These are phyloP conservation scores for Brienomyrus brachyistius DNA, from an alignment of 2,113 vertebrate genomes.

Conservation along the genomic window DNA sequence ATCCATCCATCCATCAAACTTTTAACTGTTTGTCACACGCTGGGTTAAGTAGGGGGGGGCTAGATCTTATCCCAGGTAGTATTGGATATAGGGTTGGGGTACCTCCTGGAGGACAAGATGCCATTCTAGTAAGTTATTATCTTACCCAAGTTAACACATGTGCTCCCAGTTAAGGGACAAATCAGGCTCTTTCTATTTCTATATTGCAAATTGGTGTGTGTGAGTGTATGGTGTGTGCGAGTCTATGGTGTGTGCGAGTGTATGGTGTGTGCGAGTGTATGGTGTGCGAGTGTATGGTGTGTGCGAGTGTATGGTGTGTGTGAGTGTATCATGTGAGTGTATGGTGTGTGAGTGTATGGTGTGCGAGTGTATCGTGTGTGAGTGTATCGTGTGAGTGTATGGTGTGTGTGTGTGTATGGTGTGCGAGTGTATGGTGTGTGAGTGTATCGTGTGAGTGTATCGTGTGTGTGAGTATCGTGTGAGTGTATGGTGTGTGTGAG, in stretches of 20 bases:
- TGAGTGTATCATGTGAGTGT: too few species aligned
- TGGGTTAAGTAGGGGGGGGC: neutral
- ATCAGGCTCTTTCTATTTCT: neutral
- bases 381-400: neutral
- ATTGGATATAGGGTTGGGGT: neutral
- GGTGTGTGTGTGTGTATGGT: neutral
- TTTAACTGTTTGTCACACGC: neutral
- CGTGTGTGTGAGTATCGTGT: too few species aligned
- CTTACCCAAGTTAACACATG: neutral
- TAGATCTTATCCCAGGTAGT: neutral
- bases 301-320: too few species aligned
- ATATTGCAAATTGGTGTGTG: too few species aligned
- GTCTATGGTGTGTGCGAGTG: too few species aligned
- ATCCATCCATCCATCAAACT: neutral
- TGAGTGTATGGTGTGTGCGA: too few species aligned
- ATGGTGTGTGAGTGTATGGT: too few species aligned
- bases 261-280: too few species aligned
- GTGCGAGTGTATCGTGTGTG: too few species aligned
- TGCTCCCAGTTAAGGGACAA: neutral
- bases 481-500: neutral
- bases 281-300: neutral
- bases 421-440: too few species aligned
- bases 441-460: too few species aligned
- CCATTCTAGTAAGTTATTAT: neutral
- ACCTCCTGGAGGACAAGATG: neutral